Evolutionary conservation across 2,888 invertebrate species (phyloP).

Genomic region (Octonoba sinensis): DNA sequence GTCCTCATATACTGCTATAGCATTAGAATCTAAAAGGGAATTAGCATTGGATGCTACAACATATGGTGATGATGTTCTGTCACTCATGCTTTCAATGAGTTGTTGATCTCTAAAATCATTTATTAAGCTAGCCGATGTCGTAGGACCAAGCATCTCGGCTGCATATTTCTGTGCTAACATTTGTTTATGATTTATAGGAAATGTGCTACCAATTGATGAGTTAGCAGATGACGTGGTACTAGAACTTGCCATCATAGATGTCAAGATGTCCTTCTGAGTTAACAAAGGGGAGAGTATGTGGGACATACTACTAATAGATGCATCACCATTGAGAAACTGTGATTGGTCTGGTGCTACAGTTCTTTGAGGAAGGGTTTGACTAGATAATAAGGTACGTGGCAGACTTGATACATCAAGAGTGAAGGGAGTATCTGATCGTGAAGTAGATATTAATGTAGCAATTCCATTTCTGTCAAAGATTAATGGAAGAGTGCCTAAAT

Average conservation of each 20-base stretch:
- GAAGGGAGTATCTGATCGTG: constrained; percentile 50
- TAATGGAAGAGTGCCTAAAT: constrained; percentile 35
- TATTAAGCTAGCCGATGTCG: constrained; percentile 39
- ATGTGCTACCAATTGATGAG: constrained; percentile 33
- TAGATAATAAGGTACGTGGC: constrained; percentile 53
- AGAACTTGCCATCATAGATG: constrained; percentile 54
- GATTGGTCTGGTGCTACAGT: constrained; percentile 41
- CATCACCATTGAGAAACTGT: constrained; percentile 51
- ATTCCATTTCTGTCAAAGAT: constrained; percentile 54
- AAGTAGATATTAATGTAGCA: constrained; percentile 47
- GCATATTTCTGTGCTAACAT: constrained; percentile 67
- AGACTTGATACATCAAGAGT: constrained; percentile 47
- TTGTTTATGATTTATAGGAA: constrained; percentile 64
- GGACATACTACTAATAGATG: constrained; percentile 37
- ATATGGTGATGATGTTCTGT: constrained; percentile 41
- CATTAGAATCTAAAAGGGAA: constrained; percentile 56
- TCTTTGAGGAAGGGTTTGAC: constrained; percentile 51
- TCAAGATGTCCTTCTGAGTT: constrained; percentile 56
- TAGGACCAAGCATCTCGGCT: constrained; percentile 62
- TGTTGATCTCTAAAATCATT: constrained; percentile 51
- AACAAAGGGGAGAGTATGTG: constrained; percentile 46
- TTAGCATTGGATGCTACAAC: constrained; percentile 53
- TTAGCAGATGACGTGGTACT: constrained; percentile 37
- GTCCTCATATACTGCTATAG: constrained; percentile 52
- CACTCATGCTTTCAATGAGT: constrained; percentile 52